phyloP scores from a whole-genome alignment of 1,140 invertebrate species.

The Ceratosolen fusciceps region DNA sequence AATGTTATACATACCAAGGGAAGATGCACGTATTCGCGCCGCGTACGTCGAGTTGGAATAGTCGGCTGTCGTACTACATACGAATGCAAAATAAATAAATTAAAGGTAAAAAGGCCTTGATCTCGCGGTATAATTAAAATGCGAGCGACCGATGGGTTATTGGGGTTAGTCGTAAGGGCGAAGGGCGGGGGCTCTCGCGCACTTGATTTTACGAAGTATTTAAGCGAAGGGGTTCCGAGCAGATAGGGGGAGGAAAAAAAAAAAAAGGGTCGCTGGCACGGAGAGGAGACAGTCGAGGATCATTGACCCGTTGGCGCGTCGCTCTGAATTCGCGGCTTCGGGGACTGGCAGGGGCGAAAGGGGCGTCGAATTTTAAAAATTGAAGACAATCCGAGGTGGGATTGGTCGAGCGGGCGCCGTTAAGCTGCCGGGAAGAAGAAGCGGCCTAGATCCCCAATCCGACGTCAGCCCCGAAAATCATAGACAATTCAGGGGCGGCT shows the following conservation, averaged over 20 bases:
- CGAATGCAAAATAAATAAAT: no score
- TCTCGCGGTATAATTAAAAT: no score
- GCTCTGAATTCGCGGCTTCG: slow-evolving; percentile 27
- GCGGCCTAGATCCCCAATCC: not conserved
- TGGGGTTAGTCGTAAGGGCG: no score
- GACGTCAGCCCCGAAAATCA: not conserved
- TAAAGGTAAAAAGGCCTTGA: no score
- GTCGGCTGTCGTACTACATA: no score
- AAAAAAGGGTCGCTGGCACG: slow-evolving; percentile 9
- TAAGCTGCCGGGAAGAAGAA: not conserved
- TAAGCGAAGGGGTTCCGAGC: slow-evolving; percentile 16
- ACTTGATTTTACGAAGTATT: slow-evolving; percentile 21
- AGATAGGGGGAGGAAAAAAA: no score
- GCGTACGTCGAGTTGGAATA: no score
- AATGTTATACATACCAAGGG: no score
- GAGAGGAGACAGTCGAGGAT: slow-evolving; percentile 21
- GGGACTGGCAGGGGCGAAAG: not conserved
- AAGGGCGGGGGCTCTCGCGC: no score
- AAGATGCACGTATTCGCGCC: no score
- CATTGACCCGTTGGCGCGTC: slow-evolving; percentile 25
- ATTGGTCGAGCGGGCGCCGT: not conserved
- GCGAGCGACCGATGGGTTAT: no score
- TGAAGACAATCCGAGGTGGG: slow-evolving; percentile 20
- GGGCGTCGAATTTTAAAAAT: slow-evolving; percentile 23
- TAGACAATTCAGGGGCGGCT: not conserved